phyloP scores from a whole-genome alignment of 2,888 invertebrate genomes.

The Linnaemya vulpina region DNA sequence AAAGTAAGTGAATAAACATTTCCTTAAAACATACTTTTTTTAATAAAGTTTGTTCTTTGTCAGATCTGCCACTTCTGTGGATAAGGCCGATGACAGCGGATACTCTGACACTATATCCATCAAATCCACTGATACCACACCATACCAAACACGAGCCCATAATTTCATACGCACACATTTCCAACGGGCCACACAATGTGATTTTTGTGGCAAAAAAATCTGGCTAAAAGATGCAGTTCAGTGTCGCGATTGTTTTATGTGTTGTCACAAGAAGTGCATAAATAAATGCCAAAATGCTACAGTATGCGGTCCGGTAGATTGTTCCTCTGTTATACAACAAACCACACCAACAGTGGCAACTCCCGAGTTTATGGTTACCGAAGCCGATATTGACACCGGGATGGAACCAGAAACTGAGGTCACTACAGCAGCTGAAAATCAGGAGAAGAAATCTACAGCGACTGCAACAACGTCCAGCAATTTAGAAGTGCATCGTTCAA shows the following conservation, averaged over 20 bases:
- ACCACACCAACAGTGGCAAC: constrained; percentile 71
- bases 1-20: constrained; percentile 65
- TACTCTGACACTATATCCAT: constrained; percentile 73
- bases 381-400: constrained; percentile 76
- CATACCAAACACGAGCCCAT: constrained; percentile 84
- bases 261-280: constrained; percentile 98
- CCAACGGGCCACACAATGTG: constrained; percentile 94
- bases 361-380: constrained; percentile 84
- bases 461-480: constrained; percentile 56
- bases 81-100: constrained; percentile 76
- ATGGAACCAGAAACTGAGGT: constrained; percentile 74
- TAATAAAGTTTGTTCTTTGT: too few relatives aligned
- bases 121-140: constrained; percentile 52
- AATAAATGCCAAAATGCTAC: constrained; percentile 91
- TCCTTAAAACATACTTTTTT: too few relatives aligned
- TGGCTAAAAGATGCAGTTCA: constrained; percentile 98
- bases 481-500: constrained; percentile 79
- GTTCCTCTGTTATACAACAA: constrained; percentile 78
- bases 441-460: constrained; percentile 58
- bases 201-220: constrained; percentile 97
- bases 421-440: constrained; percentile 11
- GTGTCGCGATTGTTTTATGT: constrained; percentile 93
- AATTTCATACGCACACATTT: constrained; percentile 95
- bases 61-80: constrained; percentile 71
- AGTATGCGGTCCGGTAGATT: constrained; percentile 85